Evolutionary conservation across 2,797 vertebrate genomes (phyloP), one percentile per base, ranked within the genome.

Genomic region (Fistularia commersonii): DNA sequence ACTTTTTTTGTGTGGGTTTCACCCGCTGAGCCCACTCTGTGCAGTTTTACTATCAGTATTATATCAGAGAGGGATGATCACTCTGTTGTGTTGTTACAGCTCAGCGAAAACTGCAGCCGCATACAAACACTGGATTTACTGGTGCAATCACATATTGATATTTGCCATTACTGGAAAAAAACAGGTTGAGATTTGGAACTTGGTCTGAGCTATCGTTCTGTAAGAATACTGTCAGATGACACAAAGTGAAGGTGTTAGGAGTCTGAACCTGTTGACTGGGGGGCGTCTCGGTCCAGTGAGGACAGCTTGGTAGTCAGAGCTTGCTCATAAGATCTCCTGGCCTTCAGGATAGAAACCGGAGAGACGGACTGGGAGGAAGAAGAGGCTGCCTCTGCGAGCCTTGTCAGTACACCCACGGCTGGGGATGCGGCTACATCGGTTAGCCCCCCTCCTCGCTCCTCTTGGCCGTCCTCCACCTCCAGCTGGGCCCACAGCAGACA

Each of bases 401-500:
- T 83, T 48, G 92, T 92, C 32, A 99, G 70, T 6, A 96, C 51
- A n/a, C 90, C 85, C 10, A 94, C 81, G 0, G 93, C 89, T 0
- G 89, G 89, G 1, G 87, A 90, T 0, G 1, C 39, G 0, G 89
- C 67, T 0, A 79, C 85, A 1, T 45, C 76, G 49, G 8, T 44
- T 44, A 0, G 66, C 0, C 1, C 6, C 1, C 69, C 79, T 0
- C 51, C 78, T 0, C 34, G 41, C 8, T 79, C 74, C 1, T 53
- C 77, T 0, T 50, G 72, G 0, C 49, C 13, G 0, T 90, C 73
- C 50, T 94, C 93, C 55, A 83, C 74, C 69, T 98, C 97, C 66
- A 99, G 86, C 79, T 93, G 90, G 0, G 94, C 91, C 11, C 96
- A 98, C 44, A 98, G 88, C 44, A 95, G 85, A 61, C 91, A 86